These are phyloP conservation scores for Linepithema humile DNA, from an alignment of 1,140 invertebrate genomes.

Conservation along the genomic window DNA sequence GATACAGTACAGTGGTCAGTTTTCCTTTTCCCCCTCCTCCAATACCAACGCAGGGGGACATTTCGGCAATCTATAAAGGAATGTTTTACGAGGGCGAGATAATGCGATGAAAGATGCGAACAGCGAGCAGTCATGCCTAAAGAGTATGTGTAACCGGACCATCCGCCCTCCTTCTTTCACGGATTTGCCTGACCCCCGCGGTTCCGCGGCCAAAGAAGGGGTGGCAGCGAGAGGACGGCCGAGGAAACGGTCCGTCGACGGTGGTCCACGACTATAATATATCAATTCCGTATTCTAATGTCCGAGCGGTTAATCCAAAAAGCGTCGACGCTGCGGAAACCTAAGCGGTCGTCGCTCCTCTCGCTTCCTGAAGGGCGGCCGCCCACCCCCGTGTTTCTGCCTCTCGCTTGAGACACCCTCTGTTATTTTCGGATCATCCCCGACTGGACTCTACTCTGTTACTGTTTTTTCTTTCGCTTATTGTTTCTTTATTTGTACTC, in stretches of 20 bases:
- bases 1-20: conserved; percentile 1
- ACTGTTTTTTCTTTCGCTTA: conserved; percentile 14
- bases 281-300: conserved; percentile 81
- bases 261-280: conserved; percentile 73
- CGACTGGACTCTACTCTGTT: conserved; percentile 16
- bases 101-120: conserved; percentile 80
- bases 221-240: conserved; percentile 15
- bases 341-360: conserved; percentile 65
- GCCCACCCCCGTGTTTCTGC: conserved; percentile 30
- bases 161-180: conserved; percentile 69
- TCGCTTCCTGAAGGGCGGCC: conserved; percentile 63
- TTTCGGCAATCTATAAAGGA: conserved; percentile 74
- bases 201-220: conserved; percentile 62
- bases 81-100: conserved; percentile 79
- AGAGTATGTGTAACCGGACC: conserved; percentile 75
- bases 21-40: not conserved
- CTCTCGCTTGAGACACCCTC: conserved; percentile 24
- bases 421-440: conserved; percentile 44
- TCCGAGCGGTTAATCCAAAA: conserved; percentile 79
- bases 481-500: conserved; percentile 24
- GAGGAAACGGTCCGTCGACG: conserved; percentile 27
- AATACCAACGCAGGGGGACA: not conserved
- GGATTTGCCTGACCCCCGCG: conserved; percentile 54
- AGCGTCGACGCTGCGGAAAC: conserved; percentile 79
- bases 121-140: conserved; percentile 75